A percentile compares a stretch with the other conserved stretches of the same genome.
Conservation (phyloP, 2,113 vertebrate genomes). For the Protobothrops flavoviridis region DNA sequence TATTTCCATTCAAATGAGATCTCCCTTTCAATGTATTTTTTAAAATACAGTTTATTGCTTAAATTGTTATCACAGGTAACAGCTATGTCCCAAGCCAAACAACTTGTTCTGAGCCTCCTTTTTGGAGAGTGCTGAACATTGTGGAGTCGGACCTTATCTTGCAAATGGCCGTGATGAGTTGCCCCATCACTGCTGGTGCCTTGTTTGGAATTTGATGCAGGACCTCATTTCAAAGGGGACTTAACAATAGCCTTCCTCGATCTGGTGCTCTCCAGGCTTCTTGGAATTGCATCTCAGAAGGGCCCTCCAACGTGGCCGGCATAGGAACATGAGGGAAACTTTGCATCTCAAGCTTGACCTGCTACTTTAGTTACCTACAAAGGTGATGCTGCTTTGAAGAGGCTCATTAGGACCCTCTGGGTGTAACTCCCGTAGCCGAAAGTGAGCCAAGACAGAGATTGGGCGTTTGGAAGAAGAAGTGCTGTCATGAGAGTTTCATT, state of each 20-base stretch:
- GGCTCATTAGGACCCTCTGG: background rate
- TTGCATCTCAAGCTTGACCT: background rate
- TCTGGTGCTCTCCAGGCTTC: background rate
- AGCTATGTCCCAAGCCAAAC: slow-evolving; percentile 63
- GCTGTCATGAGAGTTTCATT: background rate
- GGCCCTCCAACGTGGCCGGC: background rate
- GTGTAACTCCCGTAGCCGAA: background rate
- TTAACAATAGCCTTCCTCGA: background rate
- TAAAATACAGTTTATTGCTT: slow-evolving; percentile 81
- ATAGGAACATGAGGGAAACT: background rate
- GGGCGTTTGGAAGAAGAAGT: background rate
- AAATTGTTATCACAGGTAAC: slow-evolving; percentile 71
- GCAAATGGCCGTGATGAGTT: background rate
- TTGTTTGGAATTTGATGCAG: background rate
- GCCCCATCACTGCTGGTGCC: background rate
- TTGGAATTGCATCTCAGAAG: background rate
- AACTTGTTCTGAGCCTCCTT: slow-evolving; percentile 52
- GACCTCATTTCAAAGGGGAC: background rate
- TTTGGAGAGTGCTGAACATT: background rate
- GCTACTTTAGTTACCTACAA: background rate
- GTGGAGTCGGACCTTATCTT: background rate
- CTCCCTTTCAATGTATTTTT: slow-evolving; percentile 72
- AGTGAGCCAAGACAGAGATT: background rate
- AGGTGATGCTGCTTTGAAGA: background rate
- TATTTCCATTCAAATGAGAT: slow-evolving; percentile 38